Evolutionary conservation across 1,140 invertebrate genomes (phyloP), one percentile per base, ranked within the genome.

Genomic region (Penaeus japonicus): DNA sequence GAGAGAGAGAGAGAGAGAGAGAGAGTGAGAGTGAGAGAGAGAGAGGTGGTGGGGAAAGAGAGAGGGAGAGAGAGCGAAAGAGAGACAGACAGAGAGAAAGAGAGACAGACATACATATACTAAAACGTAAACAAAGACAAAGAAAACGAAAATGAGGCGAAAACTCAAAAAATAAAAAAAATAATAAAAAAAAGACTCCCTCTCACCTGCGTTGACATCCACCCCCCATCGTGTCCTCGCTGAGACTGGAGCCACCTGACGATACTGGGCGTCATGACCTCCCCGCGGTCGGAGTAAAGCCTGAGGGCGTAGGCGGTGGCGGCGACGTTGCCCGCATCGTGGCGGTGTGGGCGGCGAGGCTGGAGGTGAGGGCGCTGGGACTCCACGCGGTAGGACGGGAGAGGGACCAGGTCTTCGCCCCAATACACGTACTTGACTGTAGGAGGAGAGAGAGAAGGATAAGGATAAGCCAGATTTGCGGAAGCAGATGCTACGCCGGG

Each of bases 181-280:
- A 57, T 53, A 84, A 27, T 18, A 62, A 35, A 5, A 30, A 17
- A 78, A 70, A 87, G 4, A 81, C n/a, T 15, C 20, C 18, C 24
- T 75, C 75, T 89, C 90, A 95, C 95, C 93, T 98, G 97, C 5
- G 98, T 98, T 0, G 97, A 98, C 0, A 97, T 97, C 97, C 98
- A 98, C 0, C 97, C 98, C 57, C 96, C 96, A 91, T 98, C 96
- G n/a, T 96, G 96, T 0, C 98, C 93, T 78, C 98, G 94, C 92
- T 99, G 98, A 0, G 96, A 94, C 92, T 98, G 98, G 10, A 99
- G 93, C 98, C 98, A 99, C 91, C 96, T 95, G 32, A 99, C 97
- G 91, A 98, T 98, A 18, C 95, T 94, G 88, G 97, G 96, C 39
- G 96, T 94, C 81, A 95, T 94, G 88, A 96, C 94, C 89, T 97